phyloP scores from a whole-genome alignment of 2,113 vertebrate species.

The Cyprinodon tularosa region DNA sequence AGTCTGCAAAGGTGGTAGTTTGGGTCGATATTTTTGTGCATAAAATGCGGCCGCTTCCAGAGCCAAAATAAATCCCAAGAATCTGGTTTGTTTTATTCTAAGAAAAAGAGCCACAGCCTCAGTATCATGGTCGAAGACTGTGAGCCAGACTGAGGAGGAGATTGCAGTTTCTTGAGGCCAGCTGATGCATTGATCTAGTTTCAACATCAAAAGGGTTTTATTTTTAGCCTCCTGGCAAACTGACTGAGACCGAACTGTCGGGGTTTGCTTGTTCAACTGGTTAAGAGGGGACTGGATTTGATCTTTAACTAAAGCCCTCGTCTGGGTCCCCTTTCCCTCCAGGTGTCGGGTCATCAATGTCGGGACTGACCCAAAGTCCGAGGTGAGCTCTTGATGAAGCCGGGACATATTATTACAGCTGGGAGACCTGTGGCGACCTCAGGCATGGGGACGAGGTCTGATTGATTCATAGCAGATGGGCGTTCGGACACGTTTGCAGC shows the following conservation, averaged over 20 bases:
- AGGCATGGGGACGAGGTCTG: conserved; percentile 83
- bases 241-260: conserved; percentile 36
- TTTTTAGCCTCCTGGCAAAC: conserved; percentile 65
- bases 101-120: conserved; percentile 30
- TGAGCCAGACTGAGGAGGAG: conserved; percentile 18
- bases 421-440: conserved; percentile 75
- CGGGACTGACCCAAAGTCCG: conserved; percentile 70
- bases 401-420: conserved; percentile 92
- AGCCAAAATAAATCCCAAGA: conserved; percentile 37
- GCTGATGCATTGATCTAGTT: conserved; percentile 63
- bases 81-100: conserved; percentile 44
- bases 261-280: not conserved
- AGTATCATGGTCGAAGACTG: conserved; percentile 22
- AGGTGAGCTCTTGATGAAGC: conserved; percentile 74
- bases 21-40: conserved; percentile 54
- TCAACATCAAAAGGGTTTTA: conserved; percentile 61
- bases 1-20: conserved; percentile 52
- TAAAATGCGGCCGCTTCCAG: conserved; percentile 20
- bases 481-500: conserved; percentile 86
- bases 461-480: conserved; percentile 96
- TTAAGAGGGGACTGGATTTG: conserved; percentile 6
- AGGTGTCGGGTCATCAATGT: conserved; percentile 47
- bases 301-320: conserved; percentile 1
- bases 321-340: conserved; percentile 14
- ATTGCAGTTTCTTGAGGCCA: conserved; percentile 46